Base-by-base conservation (phyloP, 1,140 invertebrate species). In the Hydropsyche tenuis region DNA sequence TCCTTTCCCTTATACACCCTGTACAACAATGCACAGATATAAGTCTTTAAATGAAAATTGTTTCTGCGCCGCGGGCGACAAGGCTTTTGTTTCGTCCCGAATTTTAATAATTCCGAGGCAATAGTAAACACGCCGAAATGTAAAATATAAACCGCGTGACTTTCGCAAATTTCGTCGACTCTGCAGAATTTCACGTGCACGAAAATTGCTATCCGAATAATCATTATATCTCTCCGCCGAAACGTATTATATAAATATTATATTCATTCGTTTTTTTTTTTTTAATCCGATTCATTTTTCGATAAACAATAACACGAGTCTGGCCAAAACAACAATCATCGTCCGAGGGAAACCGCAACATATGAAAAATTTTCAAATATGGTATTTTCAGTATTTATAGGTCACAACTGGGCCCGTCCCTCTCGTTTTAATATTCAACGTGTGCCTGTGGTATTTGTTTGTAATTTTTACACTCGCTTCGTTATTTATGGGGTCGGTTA, bases 1-100 rank as follows among this genome's bases (percentile, higher is more conserved):
- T 18, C 6, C 48, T 5, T 18, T 53, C 48, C 48, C 16, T 53
- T 37, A 37, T 9, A 37, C 30, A 37, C 30, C 9, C 30, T 37
- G 30, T 37, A 12, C 56, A 12, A 62, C 20, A n/a, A 27, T 27
- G 22, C 22, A 62, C 20, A 37, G 30, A 45, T 42, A 45, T 66
- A 69, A 69, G 66, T 69, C 48, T 56, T 43, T 60, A 71, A 71
- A 71, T 71, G 69, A 71, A 71, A 71, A 72, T 63, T 63, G 70
- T 64, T 64, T 72, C 53, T 45, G 18, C 23, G 56, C 70, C 70
- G 22, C n/a, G 70, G 37, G 60, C 56, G 43, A 63, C 66, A 18
- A 27, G 37, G 56, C 70, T 42, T 66, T 72, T 22, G 70, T 63
- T 43, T 63, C 70, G 43, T 64, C 70, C 53, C 70, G n/a, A 25